Conservation (phyloP, 2,113 vertebrate genomes). For the Aspidoscelis tigris region DNA sequence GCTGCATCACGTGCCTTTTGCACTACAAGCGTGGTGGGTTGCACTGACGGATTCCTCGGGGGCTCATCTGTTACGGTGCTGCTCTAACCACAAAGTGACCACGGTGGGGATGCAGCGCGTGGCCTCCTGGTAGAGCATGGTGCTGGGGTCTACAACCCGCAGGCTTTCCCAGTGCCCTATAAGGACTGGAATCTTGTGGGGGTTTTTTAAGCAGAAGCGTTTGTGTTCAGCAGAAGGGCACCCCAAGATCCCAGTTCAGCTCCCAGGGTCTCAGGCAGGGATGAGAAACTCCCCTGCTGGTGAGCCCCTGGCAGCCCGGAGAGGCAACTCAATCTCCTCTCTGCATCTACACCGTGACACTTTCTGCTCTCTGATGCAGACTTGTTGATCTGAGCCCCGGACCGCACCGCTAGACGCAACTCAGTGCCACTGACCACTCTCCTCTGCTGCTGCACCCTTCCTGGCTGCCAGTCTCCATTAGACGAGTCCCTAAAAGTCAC, state of each 20-base stretch:
- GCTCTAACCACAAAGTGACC: too few species aligned
- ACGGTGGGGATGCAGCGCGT: too few species aligned
- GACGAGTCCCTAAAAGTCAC: not conserved
- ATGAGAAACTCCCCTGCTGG: too few species aligned
- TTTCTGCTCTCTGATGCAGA: not conserved
- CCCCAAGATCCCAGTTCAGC: not conserved
- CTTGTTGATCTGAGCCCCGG: not conserved
- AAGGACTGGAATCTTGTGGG: too few species aligned
- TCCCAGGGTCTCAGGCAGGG: not conserved
- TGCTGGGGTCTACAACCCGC: too few species aligned
- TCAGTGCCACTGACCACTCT: not conserved
- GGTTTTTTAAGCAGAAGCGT: too few species aligned
- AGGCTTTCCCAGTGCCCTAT: too few species aligned
- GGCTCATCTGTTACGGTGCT: too few species aligned
- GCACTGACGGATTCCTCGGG: too few species aligned
- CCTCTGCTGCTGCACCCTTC: not conserved
- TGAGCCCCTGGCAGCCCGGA: not conserved
- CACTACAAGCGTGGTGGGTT: too few species aligned
- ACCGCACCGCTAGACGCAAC: not conserved
- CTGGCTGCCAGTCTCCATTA: not conserved
- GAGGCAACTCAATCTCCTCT: not conserved
- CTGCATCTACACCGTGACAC: not conserved
- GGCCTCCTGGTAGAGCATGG: too few species aligned
- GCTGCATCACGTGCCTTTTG: too few species aligned
- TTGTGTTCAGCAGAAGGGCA: not conserved